Percentiles rank a stretch among this genome's conserved stretches.
Evolutionary conservation across 2,113 vertebrate species (phyloP).

Genomic region (Mustelus asterias): DNA sequence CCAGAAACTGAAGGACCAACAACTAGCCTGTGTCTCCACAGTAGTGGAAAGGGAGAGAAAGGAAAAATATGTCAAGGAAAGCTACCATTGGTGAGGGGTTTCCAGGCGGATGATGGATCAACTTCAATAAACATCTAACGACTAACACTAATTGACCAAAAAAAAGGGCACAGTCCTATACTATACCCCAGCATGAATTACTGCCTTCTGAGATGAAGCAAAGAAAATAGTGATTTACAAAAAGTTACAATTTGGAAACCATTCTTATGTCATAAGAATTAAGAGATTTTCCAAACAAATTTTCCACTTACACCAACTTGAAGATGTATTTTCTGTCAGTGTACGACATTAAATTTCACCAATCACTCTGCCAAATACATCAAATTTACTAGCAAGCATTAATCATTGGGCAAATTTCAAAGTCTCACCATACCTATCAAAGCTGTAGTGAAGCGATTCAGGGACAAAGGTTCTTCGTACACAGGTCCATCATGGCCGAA

Average conservation of each 20-base stretch:
- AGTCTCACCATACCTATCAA: constrained; percentile 71
- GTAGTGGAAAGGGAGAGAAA: neutral
- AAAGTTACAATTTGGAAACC: neutral
- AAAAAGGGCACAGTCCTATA: neutral
- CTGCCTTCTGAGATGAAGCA: neutral
- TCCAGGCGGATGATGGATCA: neutral
- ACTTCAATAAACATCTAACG: neutral
- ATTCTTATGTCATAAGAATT: neutral
- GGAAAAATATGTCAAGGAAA: neutral
- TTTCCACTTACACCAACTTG: neutral
- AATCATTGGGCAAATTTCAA: neutral
- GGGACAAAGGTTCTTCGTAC: constrained; percentile 89
- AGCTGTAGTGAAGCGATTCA: constrained; percentile 94
- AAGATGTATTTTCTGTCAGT: neutral
- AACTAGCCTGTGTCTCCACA: neutral
- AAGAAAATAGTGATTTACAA: neutral
- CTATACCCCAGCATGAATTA: neutral
- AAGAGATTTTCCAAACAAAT: neutral
- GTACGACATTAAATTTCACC: neutral
- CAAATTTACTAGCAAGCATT: neutral
- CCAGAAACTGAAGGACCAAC: neutral
- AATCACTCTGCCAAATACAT: neutral
- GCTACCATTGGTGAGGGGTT: neutral
- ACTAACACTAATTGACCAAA: neutral
- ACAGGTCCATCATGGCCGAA: constrained; percentile 90